These are phyloP conservation scores for Oreochromis spilurus DNA, from an alignment of 2,113 vertebrate genomes.

Conservation along the genomic window DNA sequence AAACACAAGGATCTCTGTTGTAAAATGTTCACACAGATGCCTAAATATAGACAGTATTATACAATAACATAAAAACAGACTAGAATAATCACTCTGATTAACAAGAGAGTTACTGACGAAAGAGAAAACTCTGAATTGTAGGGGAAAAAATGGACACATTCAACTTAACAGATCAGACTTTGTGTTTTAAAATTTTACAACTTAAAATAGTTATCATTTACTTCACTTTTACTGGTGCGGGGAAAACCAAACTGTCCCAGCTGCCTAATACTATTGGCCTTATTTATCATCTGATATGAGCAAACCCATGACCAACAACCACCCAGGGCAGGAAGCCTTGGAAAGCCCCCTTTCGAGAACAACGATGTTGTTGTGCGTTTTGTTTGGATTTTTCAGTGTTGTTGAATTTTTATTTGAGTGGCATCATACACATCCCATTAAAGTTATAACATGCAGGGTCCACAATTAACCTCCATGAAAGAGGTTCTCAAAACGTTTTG, in stretches of 20 bases:
- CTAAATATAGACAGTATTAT: neutral
- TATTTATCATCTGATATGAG: neutral
- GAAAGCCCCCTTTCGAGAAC: conserved; percentile 15
- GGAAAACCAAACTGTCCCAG: neutral
- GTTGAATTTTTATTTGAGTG: neutral
- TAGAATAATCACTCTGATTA: neutral
- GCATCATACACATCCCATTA: neutral
- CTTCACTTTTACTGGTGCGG: neutral
- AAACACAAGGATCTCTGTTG: neutral
- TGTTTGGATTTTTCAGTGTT: neutral
- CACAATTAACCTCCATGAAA: neutral
- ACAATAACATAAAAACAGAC: neutral
- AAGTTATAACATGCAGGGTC: neutral
- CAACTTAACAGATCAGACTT: neutral
- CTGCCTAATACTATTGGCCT: neutral
- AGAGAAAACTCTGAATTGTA: neutral
- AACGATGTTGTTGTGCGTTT: conserved; percentile 15
- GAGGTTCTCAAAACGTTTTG: neutral
- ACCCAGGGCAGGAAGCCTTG: neutral
- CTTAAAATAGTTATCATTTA: neutral
- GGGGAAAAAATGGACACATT: neutral
- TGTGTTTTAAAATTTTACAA: neutral
- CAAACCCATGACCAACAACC: neutral
- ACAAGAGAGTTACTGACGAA: neutral
- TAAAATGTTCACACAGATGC: neutral